These are phyloP conservation scores for Noctua janthina DNA, from an alignment of 2,888 invertebrate species.

Conservation along the genomic window DNA sequence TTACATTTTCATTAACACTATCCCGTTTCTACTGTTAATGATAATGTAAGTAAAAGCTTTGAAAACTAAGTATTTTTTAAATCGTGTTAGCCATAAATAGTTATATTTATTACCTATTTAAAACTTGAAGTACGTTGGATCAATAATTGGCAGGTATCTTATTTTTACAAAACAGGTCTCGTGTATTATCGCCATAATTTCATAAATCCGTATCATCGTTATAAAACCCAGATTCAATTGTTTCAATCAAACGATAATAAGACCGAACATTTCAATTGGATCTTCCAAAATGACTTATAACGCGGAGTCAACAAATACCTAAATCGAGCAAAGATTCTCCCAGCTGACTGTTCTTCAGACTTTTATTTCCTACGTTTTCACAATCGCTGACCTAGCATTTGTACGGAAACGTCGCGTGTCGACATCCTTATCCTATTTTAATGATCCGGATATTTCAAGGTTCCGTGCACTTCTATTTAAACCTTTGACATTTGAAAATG, in stretches of 20 bases:
- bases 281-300: conserved; percentile 23
- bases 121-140: background rate
- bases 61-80: background rate
- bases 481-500: conserved; percentile 20
- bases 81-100: rapidly evolving
- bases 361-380: conserved; percentile 60
- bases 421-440: conserved; percentile 75
- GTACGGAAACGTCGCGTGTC: conserved; percentile 60
- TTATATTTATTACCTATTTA: background rate
- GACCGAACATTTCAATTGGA: conserved; percentile 19
- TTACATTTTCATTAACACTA: too few relatives aligned
- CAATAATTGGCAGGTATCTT: background rate
- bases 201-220: conserved; percentile 1
- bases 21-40: too few relatives aligned
- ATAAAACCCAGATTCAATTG: conserved; percentile 19
- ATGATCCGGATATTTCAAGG: conserved; percentile 75
- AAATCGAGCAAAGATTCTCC: conserved; percentile 46
- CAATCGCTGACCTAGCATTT: conserved; percentile 60
- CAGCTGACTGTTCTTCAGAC: conserved; percentile 44
- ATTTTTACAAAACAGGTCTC: background rate
- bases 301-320: conserved; percentile 48
- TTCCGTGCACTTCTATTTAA: conserved; percentile 29
- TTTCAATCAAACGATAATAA: conserved; percentile 19
- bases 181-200: background rate
- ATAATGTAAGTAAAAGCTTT: background rate